These are phyloP conservation scores for Sarcophaga bullata DNA, from an alignment of 1,140 invertebrate genomes.

Conservation along the genomic window DNA sequence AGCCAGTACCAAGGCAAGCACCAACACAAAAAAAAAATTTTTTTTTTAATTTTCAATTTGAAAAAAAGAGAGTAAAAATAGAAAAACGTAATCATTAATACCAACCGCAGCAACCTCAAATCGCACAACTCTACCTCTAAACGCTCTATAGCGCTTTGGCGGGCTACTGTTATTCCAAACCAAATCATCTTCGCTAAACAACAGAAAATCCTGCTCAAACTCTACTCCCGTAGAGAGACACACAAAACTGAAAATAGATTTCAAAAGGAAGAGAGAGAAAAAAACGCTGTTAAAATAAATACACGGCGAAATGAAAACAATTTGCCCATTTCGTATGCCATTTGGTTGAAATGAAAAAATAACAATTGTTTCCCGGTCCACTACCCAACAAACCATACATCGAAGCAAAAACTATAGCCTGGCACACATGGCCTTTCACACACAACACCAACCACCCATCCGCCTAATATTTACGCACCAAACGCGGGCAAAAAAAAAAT, in stretches of 20 bases:
- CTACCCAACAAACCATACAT: background rate
- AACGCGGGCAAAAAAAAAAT: background rate
- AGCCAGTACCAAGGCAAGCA: background rate
- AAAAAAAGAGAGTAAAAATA: background rate
- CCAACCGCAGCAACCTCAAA: slow-evolving; percentile 44
- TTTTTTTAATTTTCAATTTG: background rate
- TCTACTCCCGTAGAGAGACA: background rate
- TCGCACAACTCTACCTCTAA: slow-evolving; percentile 7
- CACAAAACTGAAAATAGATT: slow-evolving; percentile 4
- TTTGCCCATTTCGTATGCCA: slow-evolving; percentile 37
- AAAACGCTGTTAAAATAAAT: slow-evolving; percentile 41
- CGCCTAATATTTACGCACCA: background rate
- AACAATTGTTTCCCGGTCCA: slow-evolving; percentile 43
- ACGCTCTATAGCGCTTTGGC: background rate
- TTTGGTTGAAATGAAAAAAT: slow-evolving; percentile 44
- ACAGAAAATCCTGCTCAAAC: background rate
- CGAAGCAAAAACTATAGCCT: slow-evolving; percentile 13
- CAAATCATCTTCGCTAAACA: slow-evolving; percentile 6
- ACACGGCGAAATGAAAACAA: slow-evolving; percentile 34
- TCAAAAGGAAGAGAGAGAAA: background rate
- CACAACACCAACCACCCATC: background rate
- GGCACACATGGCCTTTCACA: background rate
- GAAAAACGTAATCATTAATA: slow-evolving; percentile 32
- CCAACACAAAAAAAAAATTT: slow-evolving; percentile 29
- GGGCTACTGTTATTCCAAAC: background rate